phyloP scores from a whole-genome alignment of 2,888 invertebrate genomes.

The Druceiella hillmani region DNA sequence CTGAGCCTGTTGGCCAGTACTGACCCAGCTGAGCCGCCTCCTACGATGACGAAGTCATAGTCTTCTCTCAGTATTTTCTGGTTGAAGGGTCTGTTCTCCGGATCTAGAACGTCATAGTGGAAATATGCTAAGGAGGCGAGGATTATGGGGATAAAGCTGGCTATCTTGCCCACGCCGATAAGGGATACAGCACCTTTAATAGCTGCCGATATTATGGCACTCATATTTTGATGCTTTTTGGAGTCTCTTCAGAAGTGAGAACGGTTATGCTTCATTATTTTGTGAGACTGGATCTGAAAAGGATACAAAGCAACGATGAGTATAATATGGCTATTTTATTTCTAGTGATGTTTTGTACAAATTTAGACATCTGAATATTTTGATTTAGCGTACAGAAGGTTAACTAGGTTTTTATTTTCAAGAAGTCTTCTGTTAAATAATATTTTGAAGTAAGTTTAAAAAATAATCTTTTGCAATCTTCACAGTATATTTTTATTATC shows the following conservation, averaged over 20 bases:
- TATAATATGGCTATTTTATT: too few relatives aligned
- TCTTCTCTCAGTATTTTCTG: slow-evolving; percentile 58
- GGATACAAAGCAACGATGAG: too few relatives aligned
- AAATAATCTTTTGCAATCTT: too few relatives aligned
- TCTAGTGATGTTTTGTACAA: too few relatives aligned
- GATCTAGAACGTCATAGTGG: slow-evolving; percentile 80
- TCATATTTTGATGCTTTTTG: slow-evolving; percentile 25
- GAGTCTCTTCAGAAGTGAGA: neutral
- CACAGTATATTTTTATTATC: too few relatives aligned
- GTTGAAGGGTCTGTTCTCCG: slow-evolving; percentile 74
- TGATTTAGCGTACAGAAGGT: too few relatives aligned
- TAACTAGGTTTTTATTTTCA: too few relatives aligned
- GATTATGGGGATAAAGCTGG: slow-evolving; percentile 69
- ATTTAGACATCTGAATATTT: too few relatives aligned
- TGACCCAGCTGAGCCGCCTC: slow-evolving; percentile 80
- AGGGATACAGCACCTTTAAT: slow-evolving; percentile 67
- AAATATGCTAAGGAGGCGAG: slow-evolving; percentile 74
- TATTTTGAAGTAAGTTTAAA: too few relatives aligned
- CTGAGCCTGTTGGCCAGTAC: slow-evolving; percentile 77
- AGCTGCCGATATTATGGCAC: slow-evolving; percentile 55
- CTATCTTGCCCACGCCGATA: slow-evolving; percentile 65
- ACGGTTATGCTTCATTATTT: too few relatives aligned
- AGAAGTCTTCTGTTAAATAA: too few relatives aligned
- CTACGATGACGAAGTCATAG: slow-evolving; percentile 80
- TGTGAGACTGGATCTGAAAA: too few relatives aligned